Conservation (phyloP, 2,797 vertebrate genomes). For the Falco concolor region DNA sequence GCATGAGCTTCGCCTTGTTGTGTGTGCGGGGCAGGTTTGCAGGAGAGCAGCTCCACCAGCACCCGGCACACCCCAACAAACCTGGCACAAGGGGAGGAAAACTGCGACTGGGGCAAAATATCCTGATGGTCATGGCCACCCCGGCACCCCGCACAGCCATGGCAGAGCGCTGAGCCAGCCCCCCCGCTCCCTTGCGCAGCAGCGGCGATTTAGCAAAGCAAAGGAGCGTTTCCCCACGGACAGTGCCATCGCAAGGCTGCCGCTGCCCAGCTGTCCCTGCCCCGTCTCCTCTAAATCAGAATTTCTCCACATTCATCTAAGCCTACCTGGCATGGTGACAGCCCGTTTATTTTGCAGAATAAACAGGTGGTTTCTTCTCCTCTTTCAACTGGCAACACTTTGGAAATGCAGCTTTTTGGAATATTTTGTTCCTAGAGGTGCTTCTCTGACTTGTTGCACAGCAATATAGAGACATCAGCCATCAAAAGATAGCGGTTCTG, state of each 20-base stretch:
- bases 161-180: neutral
- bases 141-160: accelerated
- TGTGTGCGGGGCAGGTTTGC: neutral
- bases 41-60: neutral
- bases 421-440: neutral
- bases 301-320: neutral
- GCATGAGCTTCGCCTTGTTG: neutral
- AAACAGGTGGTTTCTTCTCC: neutral
- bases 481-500: neutral
- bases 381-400: neutral
- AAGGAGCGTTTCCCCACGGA: neutral
- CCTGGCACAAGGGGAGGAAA: neutral
- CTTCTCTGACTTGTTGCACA: neutral
- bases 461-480: neutral
- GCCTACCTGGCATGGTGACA: neutral
- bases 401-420: neutral
- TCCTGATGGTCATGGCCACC: neutral
- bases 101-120: accelerated
- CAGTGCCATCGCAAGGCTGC: neutral
- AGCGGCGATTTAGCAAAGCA: accelerated
- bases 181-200: neutral
- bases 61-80: neutral
- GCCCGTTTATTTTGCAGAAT: neutral
- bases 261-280: neutral
- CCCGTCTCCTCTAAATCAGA: neutral